These are phyloP conservation scores for Rutilus rutilus DNA, from an alignment of 2,113 vertebrate species.

Conservation along the genomic window DNA sequence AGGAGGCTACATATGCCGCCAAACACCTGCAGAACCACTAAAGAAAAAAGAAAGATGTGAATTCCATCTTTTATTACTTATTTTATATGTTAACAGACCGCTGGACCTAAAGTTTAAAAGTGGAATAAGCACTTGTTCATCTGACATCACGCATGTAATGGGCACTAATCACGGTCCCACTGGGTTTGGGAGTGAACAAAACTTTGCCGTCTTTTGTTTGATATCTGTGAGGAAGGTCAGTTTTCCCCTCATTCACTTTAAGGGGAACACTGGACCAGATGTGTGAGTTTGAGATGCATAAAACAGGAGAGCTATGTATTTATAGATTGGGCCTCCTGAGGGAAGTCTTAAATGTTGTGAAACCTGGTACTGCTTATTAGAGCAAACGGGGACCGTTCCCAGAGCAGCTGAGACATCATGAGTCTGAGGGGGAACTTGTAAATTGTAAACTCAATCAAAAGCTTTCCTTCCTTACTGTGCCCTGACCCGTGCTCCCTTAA, in stretches of 20 bases:
- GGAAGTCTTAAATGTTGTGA: constrained; percentile 48
- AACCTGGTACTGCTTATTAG: constrained; percentile 54
- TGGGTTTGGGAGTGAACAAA: constrained; percentile 18
- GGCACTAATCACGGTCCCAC: constrained; percentile 8
- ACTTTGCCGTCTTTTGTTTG: constrained; percentile 39
- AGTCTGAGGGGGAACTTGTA: constrained; percentile 34
- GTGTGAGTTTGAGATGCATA: constrained; percentile 49
- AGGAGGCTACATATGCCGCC: neutral
- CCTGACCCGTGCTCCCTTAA: constrained; percentile 40
- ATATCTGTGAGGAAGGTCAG: constrained; percentile 35
- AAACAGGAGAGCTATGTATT: constrained; percentile 50
- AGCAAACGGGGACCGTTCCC: constrained; percentile 36
- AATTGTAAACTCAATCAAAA: constrained; percentile 49
- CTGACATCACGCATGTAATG: constrained; percentile 35
- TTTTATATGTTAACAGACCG: neutral
- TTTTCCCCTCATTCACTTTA: constrained; percentile 8
- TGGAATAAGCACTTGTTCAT: constrained; percentile 11
- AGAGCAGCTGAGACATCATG: constrained; percentile 37
- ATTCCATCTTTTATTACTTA: neutral
- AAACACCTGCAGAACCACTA: constrained; percentile 21
- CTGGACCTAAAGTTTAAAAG: neutral
- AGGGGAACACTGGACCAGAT: constrained; percentile 52
- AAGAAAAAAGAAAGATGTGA: neutral
- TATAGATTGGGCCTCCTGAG: constrained; percentile 49
- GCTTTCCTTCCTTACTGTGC: constrained; percentile 26